Evolutionary conservation across 2,888 invertebrate species (phyloP), one percentile per base, ranked within the genome.

Genomic region (Spisula subtruncata): DNA sequence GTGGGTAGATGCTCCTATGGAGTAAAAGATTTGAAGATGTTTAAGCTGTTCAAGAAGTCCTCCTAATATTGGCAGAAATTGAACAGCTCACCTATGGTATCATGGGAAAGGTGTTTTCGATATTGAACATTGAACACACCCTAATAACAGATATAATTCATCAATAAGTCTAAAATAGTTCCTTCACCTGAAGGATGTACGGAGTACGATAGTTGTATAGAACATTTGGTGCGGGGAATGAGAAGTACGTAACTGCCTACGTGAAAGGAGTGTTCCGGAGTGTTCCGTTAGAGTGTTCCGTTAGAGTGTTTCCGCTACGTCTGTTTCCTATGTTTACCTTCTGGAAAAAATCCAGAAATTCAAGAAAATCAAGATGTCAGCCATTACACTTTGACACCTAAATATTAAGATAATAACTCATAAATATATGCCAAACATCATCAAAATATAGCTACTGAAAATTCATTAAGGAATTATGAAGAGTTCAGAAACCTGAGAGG

Each of bases 321-420:
- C 81, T 51, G 48, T 51, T 81, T 54, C 25, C 82, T 66, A 32
- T 75, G 60, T 87, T 87, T 87, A 83, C 79, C 48, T 20, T 75
- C 71, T 87, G 87, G 87, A 87, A 71, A 60, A 41, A 48, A 41
- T 83, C 83, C 83, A 84, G 83, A 60, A 41, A 41, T 41, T 8
- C 41, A 41, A n/a, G 41, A 41, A 79, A 46, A 32, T 56, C 83
- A 81, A 81, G 66, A 84, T 88, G 88, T 84, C 88, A 79, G 81
- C 85, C 56, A 81, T 88, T 80, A 84, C 25, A 41, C 48, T 84
- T 80, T 88, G 88, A 88, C 88, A 88, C 51, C 88, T 88, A 84
- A 88, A 88, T 88, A 88, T 88, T 86, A 81, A 81, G 82, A 82
- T 81, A 82, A 86, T 86, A 81, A 81, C 46, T 86, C 66, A 81